A percentile compares a stretch with the other conserved stretches of the same genome.
Evolutionary conservation across 37 sponge, comb jelly and placozoan species (phyloP).

Genomic region (Diacarnus erythraeanus): DNA sequence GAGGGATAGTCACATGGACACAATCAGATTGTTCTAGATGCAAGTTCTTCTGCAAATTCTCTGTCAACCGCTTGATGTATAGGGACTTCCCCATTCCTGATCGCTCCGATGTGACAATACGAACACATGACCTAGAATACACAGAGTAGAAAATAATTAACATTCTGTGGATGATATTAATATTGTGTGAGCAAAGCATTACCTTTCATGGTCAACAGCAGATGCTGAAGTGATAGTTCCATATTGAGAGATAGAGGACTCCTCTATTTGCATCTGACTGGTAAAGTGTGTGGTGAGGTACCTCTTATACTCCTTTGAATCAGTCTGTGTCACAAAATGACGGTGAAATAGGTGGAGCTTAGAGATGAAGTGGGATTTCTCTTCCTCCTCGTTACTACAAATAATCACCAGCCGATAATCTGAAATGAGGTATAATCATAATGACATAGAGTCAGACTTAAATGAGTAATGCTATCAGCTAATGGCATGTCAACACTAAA

Average conservation of each 20-base stretch:
- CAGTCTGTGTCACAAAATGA: background rate
- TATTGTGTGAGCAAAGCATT: too few relatives aligned
- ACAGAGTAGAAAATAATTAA: background rate
- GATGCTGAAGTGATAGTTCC: constrained; percentile 2
- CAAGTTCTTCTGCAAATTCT: constrained; percentile 1
- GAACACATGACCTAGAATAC: constrained; percentile 43
- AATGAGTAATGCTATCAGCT: too few relatives aligned
- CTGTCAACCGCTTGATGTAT: constrained; percentile 46
- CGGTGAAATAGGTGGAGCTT: constrained; percentile 29
- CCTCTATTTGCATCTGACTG: background rate
- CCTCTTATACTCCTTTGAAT: background rate
- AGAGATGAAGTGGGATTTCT: constrained; percentile 53
- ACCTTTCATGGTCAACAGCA: constrained; percentile 36
- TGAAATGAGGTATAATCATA: background rate
- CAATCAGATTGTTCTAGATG: background rate
- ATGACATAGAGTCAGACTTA: too few relatives aligned
- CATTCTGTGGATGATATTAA: background rate
- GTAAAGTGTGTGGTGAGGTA: constrained; percentile 32
- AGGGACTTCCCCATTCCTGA: constrained; percentile 84
- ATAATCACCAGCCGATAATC: constrained; percentile 62
- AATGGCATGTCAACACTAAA: too few relatives aligned
- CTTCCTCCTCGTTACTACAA: constrained; percentile 68
- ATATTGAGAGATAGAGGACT: background rate
- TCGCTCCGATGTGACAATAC: constrained; percentile 48
- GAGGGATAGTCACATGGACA: constrained; percentile 38